A percentile compares a stretch with the other conserved stretches of the same genome.
Evolutionary conservation across 2,797 vertebrate species (phyloP).

Genomic region (Onychomys torridus): DNA sequence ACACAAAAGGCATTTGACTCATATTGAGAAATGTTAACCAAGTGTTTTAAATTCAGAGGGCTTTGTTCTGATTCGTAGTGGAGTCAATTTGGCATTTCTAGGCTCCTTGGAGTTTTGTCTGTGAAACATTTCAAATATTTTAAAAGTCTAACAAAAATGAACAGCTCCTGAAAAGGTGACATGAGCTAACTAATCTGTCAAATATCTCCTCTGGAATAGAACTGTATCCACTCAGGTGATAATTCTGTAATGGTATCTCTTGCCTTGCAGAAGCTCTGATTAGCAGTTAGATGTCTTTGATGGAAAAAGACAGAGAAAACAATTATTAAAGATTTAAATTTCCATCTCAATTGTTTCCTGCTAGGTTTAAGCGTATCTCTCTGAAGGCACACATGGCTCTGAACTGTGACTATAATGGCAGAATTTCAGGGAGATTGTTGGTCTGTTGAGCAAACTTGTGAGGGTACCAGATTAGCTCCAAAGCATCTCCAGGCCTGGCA

Average conservation of each 20-base stretch:
- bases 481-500: not conserved
- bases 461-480: not conserved
- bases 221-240: constrained; percentile 67
- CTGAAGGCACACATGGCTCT: not conserved
- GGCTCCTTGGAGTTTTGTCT: constrained; percentile 24
- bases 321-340: constrained; percentile 70
- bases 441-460: not conserved
- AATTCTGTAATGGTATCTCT: constrained; percentile 68
- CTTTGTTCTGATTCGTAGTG: constrained; percentile 18
- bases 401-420: not conserved
- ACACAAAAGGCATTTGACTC: not conserved
- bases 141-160: constrained; percentile 63
- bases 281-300: constrained; percentile 76
- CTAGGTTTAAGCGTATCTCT: not conserved
- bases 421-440: not conserved
- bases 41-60: not conserved
- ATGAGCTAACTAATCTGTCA: constrained; percentile 70
- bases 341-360: constrained; percentile 48
- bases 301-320: constrained; percentile 68
- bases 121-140: constrained; percentile 54
- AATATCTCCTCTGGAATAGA: constrained; percentile 61
- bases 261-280: constrained; percentile 65
- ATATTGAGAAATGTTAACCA: constrained; percentile 18
- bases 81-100: not conserved
- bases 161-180: constrained; percentile 63